A percentile compares a stretch with the other conserved stretches of the same genome.
These are phyloP conservation scores for Hexactinellida sp. DNA, from an alignment of 37 sponge, comb jelly and placozoan species.

Conservation along the genomic window DNA sequence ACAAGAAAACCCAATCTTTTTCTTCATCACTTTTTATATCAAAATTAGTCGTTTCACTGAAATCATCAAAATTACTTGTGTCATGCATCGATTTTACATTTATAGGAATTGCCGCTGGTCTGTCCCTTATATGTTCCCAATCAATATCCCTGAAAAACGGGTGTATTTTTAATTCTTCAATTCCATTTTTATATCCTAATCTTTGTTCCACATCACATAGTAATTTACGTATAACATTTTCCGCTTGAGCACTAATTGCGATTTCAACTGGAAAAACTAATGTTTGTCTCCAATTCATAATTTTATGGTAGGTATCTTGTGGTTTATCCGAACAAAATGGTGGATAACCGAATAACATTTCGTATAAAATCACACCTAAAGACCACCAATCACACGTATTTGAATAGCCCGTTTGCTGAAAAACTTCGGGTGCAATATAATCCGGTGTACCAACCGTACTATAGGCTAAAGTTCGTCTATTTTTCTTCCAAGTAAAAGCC, in stretches of 20 bases:
- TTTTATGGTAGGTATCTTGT: constrained; percentile 91
- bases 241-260: constrained; percentile 66
- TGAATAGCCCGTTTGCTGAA: constrained; percentile 75
- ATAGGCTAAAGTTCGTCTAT: constrained; percentile 72
- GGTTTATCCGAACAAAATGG: constrained; percentile 92
- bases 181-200: constrained; percentile 32
- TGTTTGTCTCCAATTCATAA: constrained; percentile 79
- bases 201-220: constrained; percentile 50
- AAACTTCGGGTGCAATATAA: constrained; percentile 98
- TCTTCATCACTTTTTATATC: constrained; percentile 40
- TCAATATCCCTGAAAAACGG: constrained; percentile 72
- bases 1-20: constrained; percentile 95
- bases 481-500: constrained; percentile 80
- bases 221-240: constrained; percentile 53
- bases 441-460: constrained; percentile 95
- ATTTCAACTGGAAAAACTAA: constrained; percentile 86
- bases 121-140: constrained; percentile 89
- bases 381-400: constrained; percentile 89
- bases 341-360: constrained; percentile 97
- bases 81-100: constrained; percentile 88
- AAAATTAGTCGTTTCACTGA: constrained; percentile 54
- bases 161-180: constrained; percentile 64
- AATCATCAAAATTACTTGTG: constrained; percentile 95
- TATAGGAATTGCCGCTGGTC: constrained; percentile 85
- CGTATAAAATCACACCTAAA: constrained; percentile 91